phyloP scores from a whole-genome alignment of 2,797 vertebrate genomes.

The Esox masquinongy region DNA sequence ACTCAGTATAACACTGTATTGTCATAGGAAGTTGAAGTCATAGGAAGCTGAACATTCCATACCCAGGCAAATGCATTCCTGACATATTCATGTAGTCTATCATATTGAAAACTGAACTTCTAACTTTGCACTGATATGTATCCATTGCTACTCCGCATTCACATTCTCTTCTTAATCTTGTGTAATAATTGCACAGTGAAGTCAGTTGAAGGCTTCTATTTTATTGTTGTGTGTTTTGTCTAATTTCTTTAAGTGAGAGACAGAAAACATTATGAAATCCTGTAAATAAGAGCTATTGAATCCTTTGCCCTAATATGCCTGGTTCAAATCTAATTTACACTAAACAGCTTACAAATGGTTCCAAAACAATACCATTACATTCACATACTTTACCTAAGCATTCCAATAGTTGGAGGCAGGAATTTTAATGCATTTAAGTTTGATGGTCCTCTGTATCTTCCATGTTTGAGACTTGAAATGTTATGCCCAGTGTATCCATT shows the following conservation, averaged over 20 bases:
- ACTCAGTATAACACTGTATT: background rate
- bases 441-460: slow-evolving; percentile 58
- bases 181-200: slow-evolving; percentile 38
- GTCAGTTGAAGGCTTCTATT: background rate
- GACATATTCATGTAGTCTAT: slow-evolving; percentile 39
- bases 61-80: slow-evolving; percentile 56
- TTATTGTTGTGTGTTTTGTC: slow-evolving; percentile 6
- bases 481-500: slow-evolving; percentile 71
- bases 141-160: slow-evolving; percentile 29
- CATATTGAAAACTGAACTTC: slow-evolving; percentile 38
- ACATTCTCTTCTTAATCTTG: slow-evolving; percentile 12
- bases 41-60: slow-evolving; percentile 58
- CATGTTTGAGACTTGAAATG: slow-evolving; percentile 66
- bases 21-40: slow-evolving; percentile 22
- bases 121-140: slow-evolving; percentile 62
- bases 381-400: slow-evolving; percentile 67
- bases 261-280: slow-evolving; percentile 25
- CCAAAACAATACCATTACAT: slow-evolving; percentile 51
- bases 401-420: slow-evolving; percentile 59
- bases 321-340: slow-evolving; percentile 44
- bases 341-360: slow-evolving; percentile 44
- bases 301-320: slow-evolving; percentile 37
- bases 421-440: slow-evolving; percentile 57
- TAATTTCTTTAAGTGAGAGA: slow-evolving; percentile 17
- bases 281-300: slow-evolving; percentile 66